A percentile compares a stretch with the other conserved stretches of the same genome.
Conservation (phyloP, 2,797 vertebrate species). For the Paratrypauchen microcephalus region DNA sequence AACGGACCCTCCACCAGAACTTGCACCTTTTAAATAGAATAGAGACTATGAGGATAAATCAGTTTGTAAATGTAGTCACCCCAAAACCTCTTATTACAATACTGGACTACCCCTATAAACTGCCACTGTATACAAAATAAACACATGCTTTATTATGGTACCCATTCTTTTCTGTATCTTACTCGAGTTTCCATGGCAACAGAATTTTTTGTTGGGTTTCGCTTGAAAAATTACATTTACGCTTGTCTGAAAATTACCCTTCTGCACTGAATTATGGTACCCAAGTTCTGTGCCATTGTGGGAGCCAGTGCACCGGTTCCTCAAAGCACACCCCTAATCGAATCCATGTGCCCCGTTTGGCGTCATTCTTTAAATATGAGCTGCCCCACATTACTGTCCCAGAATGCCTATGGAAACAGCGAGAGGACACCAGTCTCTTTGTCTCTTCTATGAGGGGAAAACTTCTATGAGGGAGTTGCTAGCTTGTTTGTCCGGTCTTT, state of each 20-base stretch:
- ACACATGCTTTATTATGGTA: neutral
- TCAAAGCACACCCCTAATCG: conserved; percentile 48
- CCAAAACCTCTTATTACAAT: neutral
- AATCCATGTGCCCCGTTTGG: conserved; percentile 60
- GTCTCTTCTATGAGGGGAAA: conserved; percentile 50
- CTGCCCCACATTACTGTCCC: conserved; percentile 49
- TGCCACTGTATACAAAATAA: neutral
- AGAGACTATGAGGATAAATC: neutral
- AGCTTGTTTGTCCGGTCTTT: conserved; percentile 69
- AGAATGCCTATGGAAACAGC: conserved; percentile 59
- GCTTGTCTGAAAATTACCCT: neutral
- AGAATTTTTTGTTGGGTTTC: neutral
- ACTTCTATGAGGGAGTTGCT: conserved; percentile 40
- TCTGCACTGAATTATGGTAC: neutral
- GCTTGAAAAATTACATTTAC: neutral
- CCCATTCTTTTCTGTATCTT: neutral
- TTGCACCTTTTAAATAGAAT: neutral
- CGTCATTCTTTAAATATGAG: conserved; percentile 62
- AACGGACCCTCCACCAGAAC: too few species aligned
- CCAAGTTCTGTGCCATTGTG: conserved; percentile 12
- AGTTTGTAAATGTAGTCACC: neutral
- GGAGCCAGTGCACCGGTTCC: conserved; percentile 24
- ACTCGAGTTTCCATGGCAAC: neutral
- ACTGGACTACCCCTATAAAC: neutral
- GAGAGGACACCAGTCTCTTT: conserved; percentile 71